These are phyloP conservation scores for Tadarida brasiliensis DNA, from an alignment of 2,797 vertebrate species.

Conservation along the genomic window DNA sequence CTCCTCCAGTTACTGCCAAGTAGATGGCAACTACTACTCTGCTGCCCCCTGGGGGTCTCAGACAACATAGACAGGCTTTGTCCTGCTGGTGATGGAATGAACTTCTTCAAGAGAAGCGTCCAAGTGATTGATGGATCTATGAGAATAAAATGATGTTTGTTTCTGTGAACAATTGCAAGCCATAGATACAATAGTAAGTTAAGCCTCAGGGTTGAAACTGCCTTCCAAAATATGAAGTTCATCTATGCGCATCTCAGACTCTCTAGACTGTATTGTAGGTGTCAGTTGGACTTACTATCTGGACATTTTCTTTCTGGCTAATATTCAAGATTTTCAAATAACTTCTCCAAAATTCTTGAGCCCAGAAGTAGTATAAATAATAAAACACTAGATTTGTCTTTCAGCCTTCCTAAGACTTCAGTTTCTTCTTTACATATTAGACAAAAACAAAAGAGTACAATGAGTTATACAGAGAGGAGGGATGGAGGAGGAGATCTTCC, in stretches of 20 bases:
- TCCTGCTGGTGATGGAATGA: not conserved
- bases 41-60: conserved; percentile 68
- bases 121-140: not conserved
- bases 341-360: conserved; percentile 14
- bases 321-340: not conserved
- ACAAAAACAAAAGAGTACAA: not conserved
- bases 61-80: not conserved
- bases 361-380: not conserved
- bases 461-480: not conserved
- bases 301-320: not conserved
- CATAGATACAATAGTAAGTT: not conserved
- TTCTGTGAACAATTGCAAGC: not conserved
- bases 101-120: not conserved
- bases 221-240: not conserved
- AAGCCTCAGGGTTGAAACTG: not conserved
- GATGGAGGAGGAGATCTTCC: not conserved
- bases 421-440: not conserved
- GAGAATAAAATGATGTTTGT: not conserved
- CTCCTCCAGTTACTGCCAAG: not conserved
- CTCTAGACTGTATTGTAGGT: not conserved
- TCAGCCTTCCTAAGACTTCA: not conserved
- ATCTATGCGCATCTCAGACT: not conserved
- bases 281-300: not conserved
- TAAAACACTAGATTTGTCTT: not conserved
- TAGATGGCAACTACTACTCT: conserved; percentile 41